Evolutionary conservation across 2,113 vertebrate genomes (phyloP), one percentile per base, ranked within the genome.

Genomic region (Callipepla squamata): DNA sequence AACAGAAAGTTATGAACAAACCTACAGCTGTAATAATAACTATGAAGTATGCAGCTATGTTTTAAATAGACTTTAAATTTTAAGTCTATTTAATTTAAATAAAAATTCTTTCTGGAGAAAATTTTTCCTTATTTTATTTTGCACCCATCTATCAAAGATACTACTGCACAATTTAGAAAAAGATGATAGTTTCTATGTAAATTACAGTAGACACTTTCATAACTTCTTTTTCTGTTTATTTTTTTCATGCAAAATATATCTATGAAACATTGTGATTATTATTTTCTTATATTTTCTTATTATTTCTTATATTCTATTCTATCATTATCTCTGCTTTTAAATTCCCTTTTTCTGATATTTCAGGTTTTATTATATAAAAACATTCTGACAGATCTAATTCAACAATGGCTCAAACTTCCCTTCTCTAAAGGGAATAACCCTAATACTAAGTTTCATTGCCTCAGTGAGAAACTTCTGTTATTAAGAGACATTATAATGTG

Each of bases 171-270:
- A 3, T 36, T 78, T 22, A 42, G 17, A 28, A 63, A 77, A 78
- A 78, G 4, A 11, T 44, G 5, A 51, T 30, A 3, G 28, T 22
- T 85, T 91, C 12, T 70, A 8, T 32, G 13, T 67, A 86, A 85
- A 90, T 81, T 3, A 21, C 9, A 55, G 25, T 70, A 83, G 34
- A 12, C 6, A 17, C 7, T 55, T 11, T 53, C 84, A 59, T 74
- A 0, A 38, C 21, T 84, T 77, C 13, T n/a, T 77, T 90, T 85
- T 5, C 6, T 44, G 9, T 82, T 34, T 51, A 1, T 17, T 20
- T 61, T 6, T n/a, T 23, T 3, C 0, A 12, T 83, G 6, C 18
- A 62, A 62, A 13, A 66, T 14, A 3, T 26, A 28, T 2, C 5
- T 36, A 45, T 14, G 4, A 36, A 61, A 40, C 70, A 67, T n/a